Percentiles rank a stretch among this genome's conserved stretches.
These are phyloP conservation scores for Indicator indicator DNA, from an alignment of 2,113 vertebrate genomes.

Conservation along the genomic window DNA sequence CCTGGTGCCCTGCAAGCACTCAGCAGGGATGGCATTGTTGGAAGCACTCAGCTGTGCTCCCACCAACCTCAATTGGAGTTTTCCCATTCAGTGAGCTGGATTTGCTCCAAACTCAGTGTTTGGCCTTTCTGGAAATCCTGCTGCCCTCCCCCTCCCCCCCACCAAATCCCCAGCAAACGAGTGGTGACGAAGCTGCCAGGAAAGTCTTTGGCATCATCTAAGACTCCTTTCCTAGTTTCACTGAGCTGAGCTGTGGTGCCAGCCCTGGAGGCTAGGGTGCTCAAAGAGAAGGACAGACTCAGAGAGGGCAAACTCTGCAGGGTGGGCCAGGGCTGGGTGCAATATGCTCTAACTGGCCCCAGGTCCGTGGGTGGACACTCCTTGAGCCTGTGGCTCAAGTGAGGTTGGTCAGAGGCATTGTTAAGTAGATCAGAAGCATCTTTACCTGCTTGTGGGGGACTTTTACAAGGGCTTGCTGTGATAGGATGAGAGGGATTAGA, in stretches of 20 bases:
- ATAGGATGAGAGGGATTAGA: no score
- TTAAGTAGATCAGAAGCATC: no score
- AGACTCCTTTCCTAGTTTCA: not conserved
- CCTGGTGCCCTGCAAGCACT: not conserved
- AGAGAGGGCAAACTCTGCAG: not conserved
- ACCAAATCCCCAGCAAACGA: accelerated
- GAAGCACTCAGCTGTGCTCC: not conserved
- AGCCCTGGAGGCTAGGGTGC: not conserved
- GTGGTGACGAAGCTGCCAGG: accelerated
- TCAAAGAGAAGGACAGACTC: not conserved
- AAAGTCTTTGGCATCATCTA: not conserved
- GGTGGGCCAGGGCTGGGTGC: not conserved
- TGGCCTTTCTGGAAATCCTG: conserved; percentile 6
- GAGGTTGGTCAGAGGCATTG: not conserved
- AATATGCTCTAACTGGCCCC: accelerated
- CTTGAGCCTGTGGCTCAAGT: not conserved
- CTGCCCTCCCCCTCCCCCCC: not conserved
- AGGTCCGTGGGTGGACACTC: not conserved
- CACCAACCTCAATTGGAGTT: not conserved
- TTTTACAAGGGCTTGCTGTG: no score
- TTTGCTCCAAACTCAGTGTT: not conserved
- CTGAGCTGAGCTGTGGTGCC: not conserved
- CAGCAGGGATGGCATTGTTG: not conserved
- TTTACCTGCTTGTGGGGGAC: no score
- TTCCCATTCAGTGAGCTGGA: not conserved